Evolutionary conservation across 2,113 vertebrate genomes (phyloP), one percentile per base, ranked within the genome.

Genomic region (Calidris pugnax): DNA sequence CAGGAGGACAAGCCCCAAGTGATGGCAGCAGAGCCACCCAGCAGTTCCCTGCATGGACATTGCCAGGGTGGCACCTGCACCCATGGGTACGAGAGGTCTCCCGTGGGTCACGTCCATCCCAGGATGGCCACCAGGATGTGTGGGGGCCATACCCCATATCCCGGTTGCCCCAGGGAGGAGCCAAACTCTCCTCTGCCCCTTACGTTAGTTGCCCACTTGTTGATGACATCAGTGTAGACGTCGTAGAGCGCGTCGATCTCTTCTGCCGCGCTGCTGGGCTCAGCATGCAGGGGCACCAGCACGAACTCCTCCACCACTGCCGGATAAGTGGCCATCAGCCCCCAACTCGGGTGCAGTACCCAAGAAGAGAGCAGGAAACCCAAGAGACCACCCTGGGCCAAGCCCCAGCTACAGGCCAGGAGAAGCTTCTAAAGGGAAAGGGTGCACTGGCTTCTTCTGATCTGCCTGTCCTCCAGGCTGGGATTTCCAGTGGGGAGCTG

Each of bases 281-380:
- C 26, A 0, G 96, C 33, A 2, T 97, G 96, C 91, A 97, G 80
- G 33, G 96, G 95, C 47, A 96, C 96, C 87, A 95, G 15, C 89
- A 95, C 95, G 0, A 97, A 72, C 57, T 93, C 43, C 51, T 85
- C 28, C 20, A 94, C 55, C 82, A 71, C 96, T 96, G 93, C 68
- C 0, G 0, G 76, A 94, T 28, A 90, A 17, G 43, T 0, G 2
- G 12, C 37, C 0, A 2, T 94, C 80, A 96, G 69, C 9, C 26
- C 50, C 51, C 1, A 0, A 27, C 39, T 35, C 0, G 1, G 55
- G 28, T 59, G 66, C 45, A 66, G 24, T 50, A 45, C 50, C 66
- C 6, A 3, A 37, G 12, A 48, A 73, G 48, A 83, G 67, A 90
- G 43, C 0, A 0, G 71, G 41, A 93, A 20, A 33, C 69, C 88